Percentiles rank a stretch among this genome's conserved stretches.
phyloP scores from a whole-genome alignment of 2,888 invertebrate genomes.

The Clitarchus hookeri region DNA sequence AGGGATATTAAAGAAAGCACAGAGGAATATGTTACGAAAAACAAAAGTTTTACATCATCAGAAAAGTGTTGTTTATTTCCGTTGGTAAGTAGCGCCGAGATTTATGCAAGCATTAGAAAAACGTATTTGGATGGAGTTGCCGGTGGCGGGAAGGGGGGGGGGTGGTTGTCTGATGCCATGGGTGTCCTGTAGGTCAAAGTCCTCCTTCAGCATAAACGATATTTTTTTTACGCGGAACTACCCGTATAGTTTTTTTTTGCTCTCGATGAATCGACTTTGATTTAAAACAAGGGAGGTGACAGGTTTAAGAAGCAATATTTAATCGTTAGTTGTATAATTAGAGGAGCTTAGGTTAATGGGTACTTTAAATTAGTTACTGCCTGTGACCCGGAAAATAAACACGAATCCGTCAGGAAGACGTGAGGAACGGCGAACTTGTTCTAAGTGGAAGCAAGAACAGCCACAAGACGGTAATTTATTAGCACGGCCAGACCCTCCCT shows the following conservation, averaged over 20 bases:
- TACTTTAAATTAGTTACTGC: conserved; percentile 1
- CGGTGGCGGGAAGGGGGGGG: too few species aligned
- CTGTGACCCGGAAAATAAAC: background rate
- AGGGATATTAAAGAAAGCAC: too few species aligned
- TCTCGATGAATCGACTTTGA: background rate
- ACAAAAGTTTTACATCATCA: too few species aligned
- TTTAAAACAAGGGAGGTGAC: background rate
- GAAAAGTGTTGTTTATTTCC: too few species aligned
- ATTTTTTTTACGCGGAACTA: background rate
- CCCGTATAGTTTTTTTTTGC: background rate
- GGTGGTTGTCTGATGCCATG: too few species aligned
- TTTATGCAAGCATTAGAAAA: too few species aligned
- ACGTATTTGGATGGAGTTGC: too few species aligned
- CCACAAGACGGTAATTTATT: background rate
- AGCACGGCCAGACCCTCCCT: background rate
- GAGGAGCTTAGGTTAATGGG: background rate
- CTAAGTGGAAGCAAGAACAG: background rate
- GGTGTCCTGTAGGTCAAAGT: too few species aligned
- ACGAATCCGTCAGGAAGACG: background rate
- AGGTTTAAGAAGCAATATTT: background rate
- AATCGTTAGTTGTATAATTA: background rate
- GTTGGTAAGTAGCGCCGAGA: too few species aligned
- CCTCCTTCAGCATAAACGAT: too few species aligned
- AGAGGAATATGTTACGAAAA: too few species aligned
- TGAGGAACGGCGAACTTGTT: too few species aligned